Evolutionary conservation across 2,113 vertebrate genomes (phyloP), one percentile per base, ranked within the genome.

Genomic region (Larimichthys crocea): DNA sequence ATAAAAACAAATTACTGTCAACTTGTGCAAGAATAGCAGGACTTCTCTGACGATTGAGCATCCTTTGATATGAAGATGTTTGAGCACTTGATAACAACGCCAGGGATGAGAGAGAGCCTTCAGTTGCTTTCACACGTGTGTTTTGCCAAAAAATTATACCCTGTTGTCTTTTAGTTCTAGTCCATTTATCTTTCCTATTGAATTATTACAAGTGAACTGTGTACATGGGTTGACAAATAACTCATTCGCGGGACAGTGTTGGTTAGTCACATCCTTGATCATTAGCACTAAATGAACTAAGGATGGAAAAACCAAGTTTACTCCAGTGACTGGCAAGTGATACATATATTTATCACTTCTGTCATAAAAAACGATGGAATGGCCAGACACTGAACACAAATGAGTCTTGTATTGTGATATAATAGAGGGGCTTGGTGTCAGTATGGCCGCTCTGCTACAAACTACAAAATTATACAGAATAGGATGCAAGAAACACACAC

Each of bases 1-100:
- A 57, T 67, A 19, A 40, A 78, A 52, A 69, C 7, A 56, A 66
- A 65, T 22, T 15, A 40, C 42, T 61, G 29, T 62, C 22, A 66
- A 17, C 26, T 40, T 59, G 5, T 49, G 46, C 22, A 71, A 40
- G 42, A 75, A 74, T 59, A 61, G 4, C 46, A 10, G 15, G 10
- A 55, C 46, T 48, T 57, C 20, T 44, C 42, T 66, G 31, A 29
- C 1, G 5, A 49, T 14, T 46, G 14, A 71, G 12, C 5, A 2
- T 52, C 17, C 19, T 65, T 71, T 71, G 57, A 60, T 66, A 48
- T 57, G 49, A 24, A 29, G 26, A 59, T 64, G 5, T 24, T 59
- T 11, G 16, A 76, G 14, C 50, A 15, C 53, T 72, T 71, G 20
- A 35, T 44, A 69, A 64, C 15, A 73, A 53, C 22, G 35, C 42